Evolutionary conservation across 2,113 vertebrate species (phyloP).

Genomic region (Elgaria multicarinata): DNA sequence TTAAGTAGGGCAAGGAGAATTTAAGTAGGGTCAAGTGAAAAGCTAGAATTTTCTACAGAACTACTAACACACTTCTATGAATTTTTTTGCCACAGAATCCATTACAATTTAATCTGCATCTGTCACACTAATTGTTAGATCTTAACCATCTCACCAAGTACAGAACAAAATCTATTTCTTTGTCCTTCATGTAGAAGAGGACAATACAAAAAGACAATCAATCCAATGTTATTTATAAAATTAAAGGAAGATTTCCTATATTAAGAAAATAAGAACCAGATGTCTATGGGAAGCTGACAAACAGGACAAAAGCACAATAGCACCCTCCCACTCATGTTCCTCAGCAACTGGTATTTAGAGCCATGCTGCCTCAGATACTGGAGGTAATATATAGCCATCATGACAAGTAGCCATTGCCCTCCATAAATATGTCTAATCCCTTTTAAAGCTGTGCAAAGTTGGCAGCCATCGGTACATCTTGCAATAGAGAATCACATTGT

Average conservation of each 20-base stretch:
- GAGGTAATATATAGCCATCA: too few relatives aligned
- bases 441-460: too few relatives aligned
- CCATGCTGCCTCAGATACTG: too few relatives aligned
- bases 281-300: too few relatives aligned
- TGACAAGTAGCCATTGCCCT: too few relatives aligned
- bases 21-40: constrained; percentile 16
- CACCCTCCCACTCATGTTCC: too few relatives aligned
- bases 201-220: background rate
- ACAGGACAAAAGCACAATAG: too few relatives aligned
- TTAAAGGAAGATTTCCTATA: background rate
- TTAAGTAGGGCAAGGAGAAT: constrained; percentile 46
- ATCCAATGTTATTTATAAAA: background rate
- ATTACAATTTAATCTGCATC: background rate
- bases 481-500: too few relatives aligned
- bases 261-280: background rate
- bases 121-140: background rate
- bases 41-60: constrained; percentile 14
- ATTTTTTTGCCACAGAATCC: background rate
- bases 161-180: background rate
- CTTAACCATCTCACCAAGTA: background rate
- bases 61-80: background rate
- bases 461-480: too few relatives aligned
- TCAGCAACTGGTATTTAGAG: too few relatives aligned
- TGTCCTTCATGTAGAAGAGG: background rate
- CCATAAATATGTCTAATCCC: too few relatives aligned